A percentile compares a stretch with the other conserved stretches of the same genome.
phyloP scores from a whole-genome alignment of 1,140 invertebrate genomes.

The Drosophila azteca region DNA sequence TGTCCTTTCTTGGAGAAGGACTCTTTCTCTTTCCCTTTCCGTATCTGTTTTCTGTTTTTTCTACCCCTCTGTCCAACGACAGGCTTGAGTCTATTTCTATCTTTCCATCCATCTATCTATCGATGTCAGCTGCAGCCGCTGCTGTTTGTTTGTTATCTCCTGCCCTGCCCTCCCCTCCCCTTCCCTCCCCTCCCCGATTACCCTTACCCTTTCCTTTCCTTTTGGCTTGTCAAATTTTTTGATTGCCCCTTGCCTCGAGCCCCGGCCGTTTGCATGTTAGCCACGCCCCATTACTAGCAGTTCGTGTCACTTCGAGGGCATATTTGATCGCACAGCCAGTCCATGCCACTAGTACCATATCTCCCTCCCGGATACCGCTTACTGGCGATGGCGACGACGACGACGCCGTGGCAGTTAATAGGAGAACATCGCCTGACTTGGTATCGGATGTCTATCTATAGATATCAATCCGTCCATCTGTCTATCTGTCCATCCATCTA shows the following conservation, averaged over 20 bases:
- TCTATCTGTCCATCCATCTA: constrained; percentile 33
- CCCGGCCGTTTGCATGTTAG: constrained; percentile 51
- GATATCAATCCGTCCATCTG: constrained; percentile 46
- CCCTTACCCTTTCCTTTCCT: background rate
- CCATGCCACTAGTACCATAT: constrained; percentile 2
- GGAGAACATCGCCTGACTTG: constrained; percentile 53
- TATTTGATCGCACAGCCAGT: constrained; percentile 10
- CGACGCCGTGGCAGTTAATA: constrained; percentile 49
- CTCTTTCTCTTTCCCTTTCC: constrained; percentile 14
- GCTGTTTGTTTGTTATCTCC: constrained; percentile 21
- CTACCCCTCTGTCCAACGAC: too few relatives aligned
- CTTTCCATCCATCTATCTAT: constrained; percentile 25
- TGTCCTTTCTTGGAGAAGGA: constrained; percentile 33
- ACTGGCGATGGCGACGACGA: constrained; percentile 7
- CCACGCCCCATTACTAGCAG: constrained; percentile 30
- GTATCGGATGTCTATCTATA: constrained; percentile 55
- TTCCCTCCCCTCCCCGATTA: background rate
- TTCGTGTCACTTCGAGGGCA: constrained; percentile 47
- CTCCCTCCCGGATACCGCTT: background rate
- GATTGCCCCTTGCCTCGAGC: constrained; percentile 50
- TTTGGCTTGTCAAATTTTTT: constrained; percentile 50
- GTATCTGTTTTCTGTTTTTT: too few relatives aligned
- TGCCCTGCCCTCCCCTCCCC: background rate
- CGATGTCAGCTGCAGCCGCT: constrained; percentile 45
- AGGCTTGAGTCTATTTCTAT: background rate